Conservation (phyloP, 2,888 invertebrate genomes). For the Liposcelis brunnea region DNA sequence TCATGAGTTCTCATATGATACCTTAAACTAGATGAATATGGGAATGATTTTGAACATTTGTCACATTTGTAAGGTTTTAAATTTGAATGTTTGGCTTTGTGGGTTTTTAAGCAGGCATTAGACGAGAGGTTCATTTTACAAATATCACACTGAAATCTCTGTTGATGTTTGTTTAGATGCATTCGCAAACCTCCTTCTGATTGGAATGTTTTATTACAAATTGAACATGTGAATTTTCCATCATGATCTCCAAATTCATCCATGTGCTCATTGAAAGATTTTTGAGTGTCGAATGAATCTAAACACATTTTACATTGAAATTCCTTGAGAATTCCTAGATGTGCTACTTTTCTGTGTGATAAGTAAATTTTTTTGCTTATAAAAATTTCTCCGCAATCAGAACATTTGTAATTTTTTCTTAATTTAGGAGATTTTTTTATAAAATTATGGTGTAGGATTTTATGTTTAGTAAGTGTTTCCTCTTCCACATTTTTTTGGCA, state of each 20-base stretch:
- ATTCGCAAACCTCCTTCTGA: not conserved
- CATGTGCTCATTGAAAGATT: not conserved
- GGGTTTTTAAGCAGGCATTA: constrained; percentile 5
- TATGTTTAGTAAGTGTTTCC: too few species aligned
- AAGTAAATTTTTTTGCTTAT: too few species aligned
- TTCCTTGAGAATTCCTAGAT: too few species aligned
- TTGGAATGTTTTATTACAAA: not conserved
- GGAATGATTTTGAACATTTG: constrained; percentile 47
- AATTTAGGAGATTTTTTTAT: too few species aligned
- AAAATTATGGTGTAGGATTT: too few species aligned
- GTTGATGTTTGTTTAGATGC: not conserved
- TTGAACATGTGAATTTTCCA: not conserved
- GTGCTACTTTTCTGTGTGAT: too few species aligned
- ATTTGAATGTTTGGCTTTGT: constrained; percentile 13
- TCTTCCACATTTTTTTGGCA: too few species aligned
- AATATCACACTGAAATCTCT: not conserved
- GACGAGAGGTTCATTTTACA: not conserved
- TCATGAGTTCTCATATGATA: constrained; percentile 4
- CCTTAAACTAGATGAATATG: not conserved
- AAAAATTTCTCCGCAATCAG: too few species aligned
- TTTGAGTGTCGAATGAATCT: not conserved
- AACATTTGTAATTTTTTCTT: too few species aligned
- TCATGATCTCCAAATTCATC: not conserved
- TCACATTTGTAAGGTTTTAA: constrained; percentile 28
- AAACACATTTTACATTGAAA: not conserved